Evolutionary conservation across 2,797 vertebrate species (phyloP).

Genomic region (Cossypha polioptera): DNA sequence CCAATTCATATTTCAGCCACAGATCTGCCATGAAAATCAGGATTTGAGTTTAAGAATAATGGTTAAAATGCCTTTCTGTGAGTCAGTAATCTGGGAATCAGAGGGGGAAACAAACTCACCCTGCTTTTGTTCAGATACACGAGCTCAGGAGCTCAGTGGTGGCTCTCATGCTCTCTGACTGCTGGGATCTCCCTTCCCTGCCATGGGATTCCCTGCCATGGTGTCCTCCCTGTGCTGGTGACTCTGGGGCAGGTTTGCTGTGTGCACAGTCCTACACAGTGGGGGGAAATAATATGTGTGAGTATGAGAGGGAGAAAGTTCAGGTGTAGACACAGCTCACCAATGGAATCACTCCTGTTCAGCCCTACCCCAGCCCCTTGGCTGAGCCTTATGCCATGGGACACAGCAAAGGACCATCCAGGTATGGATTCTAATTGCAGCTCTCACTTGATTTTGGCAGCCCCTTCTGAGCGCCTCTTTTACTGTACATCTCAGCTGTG

Average conservation of each 20-base stretch:
- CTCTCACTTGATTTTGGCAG: not conserved
- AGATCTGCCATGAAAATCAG: not conserved
- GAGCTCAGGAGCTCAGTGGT: not conserved
- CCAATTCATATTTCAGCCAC: not conserved
- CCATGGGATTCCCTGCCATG: not conserved
- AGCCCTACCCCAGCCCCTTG: accelerated
- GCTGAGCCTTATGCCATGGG: not conserved
- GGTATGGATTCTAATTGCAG: not conserved
- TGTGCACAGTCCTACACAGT: not conserved
- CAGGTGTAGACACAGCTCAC: not conserved
- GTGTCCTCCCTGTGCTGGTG: not conserved
- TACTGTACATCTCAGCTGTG: not conserved
- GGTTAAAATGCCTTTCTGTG: not conserved
- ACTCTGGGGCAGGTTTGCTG: not conserved
- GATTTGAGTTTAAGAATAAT: not conserved
- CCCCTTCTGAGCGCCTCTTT: not conserved
- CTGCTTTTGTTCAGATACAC: not conserved
- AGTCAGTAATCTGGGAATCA: not conserved
- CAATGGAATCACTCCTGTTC: not conserved
- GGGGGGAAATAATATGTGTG: not conserved
- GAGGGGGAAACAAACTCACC: not conserved
- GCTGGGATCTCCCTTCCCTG: not conserved
- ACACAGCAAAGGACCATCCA: not conserved
- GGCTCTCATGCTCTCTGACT: not conserved
- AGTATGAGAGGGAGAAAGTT: not conserved